These are phyloP conservation scores for Phaonia tiefii DNA, from an alignment of 2,888 invertebrate genomes.

Conservation along the genomic window DNA sequence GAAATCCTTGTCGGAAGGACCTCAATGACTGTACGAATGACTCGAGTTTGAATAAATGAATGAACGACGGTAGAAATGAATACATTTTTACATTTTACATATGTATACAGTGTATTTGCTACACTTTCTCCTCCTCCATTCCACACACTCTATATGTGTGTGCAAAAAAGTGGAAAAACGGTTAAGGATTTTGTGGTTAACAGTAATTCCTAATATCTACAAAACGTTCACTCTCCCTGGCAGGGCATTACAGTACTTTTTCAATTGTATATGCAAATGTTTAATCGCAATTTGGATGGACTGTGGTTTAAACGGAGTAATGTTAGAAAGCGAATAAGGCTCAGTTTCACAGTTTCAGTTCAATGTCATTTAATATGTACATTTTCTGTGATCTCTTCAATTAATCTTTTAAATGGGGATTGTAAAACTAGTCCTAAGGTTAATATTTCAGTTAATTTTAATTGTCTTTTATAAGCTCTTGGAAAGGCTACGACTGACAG, in stretches of 20 bases:
- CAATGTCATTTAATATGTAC: too few species aligned
- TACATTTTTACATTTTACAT: too few species aligned
- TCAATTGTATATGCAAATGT: background rate
- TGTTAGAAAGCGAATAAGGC: too few species aligned
- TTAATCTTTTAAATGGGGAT: too few species aligned
- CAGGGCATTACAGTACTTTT: background rate
- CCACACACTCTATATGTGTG: too few species aligned
- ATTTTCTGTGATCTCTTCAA: too few species aligned
- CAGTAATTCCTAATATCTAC: slow-evolving; percentile 40
- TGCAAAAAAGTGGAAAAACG: slow-evolving; percentile 13
- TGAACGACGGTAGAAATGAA: background rate
- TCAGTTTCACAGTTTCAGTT: too few species aligned
- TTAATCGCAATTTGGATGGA: background rate
- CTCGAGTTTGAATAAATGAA: slow-evolving; percentile 18
- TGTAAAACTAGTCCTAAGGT: too few species aligned
- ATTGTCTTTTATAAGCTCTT: too few species aligned
- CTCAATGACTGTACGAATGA: slow-evolving; percentile 30
- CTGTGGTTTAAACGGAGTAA: background rate
- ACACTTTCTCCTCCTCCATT: too few species aligned
- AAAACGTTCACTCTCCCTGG: background rate
- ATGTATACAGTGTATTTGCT: background rate
- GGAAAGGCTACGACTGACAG: too few species aligned
- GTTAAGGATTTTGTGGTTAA: slow-evolving; percentile 56
- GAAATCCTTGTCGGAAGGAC: slow-evolving; percentile 1
- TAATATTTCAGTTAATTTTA: too few species aligned